Evolutionary conservation across 1,140 invertebrate species (phyloP), one percentile per base, ranked within the genome.

Genomic region (Patella vulgata): DNA sequence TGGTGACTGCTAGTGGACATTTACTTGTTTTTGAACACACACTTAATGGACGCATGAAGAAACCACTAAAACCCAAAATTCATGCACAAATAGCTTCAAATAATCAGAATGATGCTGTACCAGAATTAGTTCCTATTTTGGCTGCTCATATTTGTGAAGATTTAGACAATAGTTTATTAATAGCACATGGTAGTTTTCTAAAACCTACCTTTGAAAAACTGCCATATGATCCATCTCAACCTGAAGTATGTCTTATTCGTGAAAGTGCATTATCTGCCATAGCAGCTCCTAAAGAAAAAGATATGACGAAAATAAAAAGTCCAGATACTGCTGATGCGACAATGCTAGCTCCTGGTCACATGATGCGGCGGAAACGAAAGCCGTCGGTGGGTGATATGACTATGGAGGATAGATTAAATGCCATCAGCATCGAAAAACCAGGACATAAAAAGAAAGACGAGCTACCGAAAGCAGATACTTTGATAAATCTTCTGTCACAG

Each of bases 1-100:
- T 89, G 14, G 87, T 90, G 1, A 92, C 91, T 0, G 87, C 88
- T 66, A 90, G 88, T 79, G 93, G 93, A 17, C 88, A 90, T 42
- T 87, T 91, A 46, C 89, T 93, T 79, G 84, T 93, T 36, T 95
- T 92, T 82, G 87, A 90, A 66, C 89, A 91, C 66, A 88, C 88
- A 64, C 83, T 91, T 42, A 93, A 93, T 85, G 90, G 91, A 86
- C 90, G 63, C 75, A 59, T 75, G 43, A 79, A 82, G 54, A 74
- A 73, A 50, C 79, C 80, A 21, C 27, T 82, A 14, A 59, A 69
- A 31, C 73, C 80, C 9, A 80, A 79, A 43, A 61, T 77, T 3
- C 70, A 71, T n/a, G 60, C 80, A 47, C 78, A 82, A 68, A 62
- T 79, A n/a, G 68, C 70, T 12, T 71, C 71, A 4, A 6, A 54